phyloP scores from a whole-genome alignment of 2,113 vertebrate species.

The Ifrita kowaldi region DNA sequence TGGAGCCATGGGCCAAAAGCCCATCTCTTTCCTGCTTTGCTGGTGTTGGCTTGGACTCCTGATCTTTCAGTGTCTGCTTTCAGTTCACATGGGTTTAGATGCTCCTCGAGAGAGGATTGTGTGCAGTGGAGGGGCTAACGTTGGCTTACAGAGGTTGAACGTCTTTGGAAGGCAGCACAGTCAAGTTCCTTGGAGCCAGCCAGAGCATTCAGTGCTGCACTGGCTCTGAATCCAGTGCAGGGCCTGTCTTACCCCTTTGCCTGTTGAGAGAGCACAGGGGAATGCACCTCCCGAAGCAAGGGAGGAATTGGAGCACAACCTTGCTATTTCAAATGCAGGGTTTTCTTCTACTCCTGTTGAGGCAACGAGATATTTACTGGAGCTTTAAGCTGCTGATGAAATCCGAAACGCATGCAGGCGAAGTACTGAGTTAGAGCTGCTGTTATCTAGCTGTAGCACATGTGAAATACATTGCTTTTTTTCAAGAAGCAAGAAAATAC shows the following conservation, averaged over 20 bases:
- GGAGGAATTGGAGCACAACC: not conserved
- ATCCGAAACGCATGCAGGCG: not conserved
- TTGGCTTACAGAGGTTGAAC: not conserved
- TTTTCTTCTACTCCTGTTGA: not conserved
- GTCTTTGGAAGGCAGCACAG: not conserved
- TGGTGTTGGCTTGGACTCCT: not conserved
- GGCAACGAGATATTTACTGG: not conserved
- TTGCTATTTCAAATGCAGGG: not conserved
- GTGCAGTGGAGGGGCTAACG: not conserved
- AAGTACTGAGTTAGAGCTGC: not conserved
- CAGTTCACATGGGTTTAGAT: not conserved
- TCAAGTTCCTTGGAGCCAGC: not conserved
- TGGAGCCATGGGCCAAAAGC: not conserved
- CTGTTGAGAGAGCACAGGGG: not conserved
- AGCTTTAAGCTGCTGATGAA: conserved; percentile 34
- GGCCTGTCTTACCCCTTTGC: not conserved
- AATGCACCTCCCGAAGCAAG: fast-evolving
- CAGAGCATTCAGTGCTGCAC: not conserved
- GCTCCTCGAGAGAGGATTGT: not conserved
- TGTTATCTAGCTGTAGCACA: conserved; percentile 44
- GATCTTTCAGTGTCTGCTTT: not conserved
- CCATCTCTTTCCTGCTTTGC: not conserved
- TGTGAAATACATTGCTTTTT: conserved; percentile 15
- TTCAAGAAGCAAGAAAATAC: not conserved
- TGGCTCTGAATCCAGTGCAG: not conserved